Percentiles rank a stretch among this genome's conserved stretches.
Evolutionary conservation across 2,113 vertebrate genomes (phyloP).

Genomic region (Heteronetta atricapilla): DNA sequence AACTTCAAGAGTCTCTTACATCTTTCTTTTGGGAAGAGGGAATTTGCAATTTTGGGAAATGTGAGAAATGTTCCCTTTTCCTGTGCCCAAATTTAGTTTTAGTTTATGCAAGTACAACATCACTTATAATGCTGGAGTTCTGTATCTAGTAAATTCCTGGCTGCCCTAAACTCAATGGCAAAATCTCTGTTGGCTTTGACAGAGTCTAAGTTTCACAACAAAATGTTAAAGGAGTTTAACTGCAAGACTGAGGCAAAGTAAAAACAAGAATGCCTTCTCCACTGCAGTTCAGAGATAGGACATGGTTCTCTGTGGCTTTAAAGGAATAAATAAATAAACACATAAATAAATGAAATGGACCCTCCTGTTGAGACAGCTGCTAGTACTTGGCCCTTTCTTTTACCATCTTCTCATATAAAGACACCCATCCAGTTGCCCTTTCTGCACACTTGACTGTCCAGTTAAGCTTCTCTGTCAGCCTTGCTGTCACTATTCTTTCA

Average conservation of each 20-base stretch:
- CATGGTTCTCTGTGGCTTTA: background rate
- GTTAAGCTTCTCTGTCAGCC: slow-evolving; percentile 32
- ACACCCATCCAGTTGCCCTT: background rate
- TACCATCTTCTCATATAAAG: background rate
- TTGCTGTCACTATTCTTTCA: slow-evolving; percentile 14
- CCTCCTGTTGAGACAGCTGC: background rate
- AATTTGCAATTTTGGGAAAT: background rate
- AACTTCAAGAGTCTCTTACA: background rate
- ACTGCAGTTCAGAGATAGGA: background rate
- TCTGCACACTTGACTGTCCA: slow-evolving; percentile 5
- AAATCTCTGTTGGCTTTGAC: background rate
- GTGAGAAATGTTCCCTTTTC: background rate
- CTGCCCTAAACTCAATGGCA: background rate
- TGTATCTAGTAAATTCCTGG: background rate
- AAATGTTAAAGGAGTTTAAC: background rate
- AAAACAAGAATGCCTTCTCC: background rate
- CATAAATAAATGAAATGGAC: background rate
- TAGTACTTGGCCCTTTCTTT: background rate
- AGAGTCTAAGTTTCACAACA: slow-evolving; percentile 40
- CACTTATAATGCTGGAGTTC: background rate
- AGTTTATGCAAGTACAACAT: background rate
- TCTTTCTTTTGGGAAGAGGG: background rate
- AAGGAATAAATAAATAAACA: background rate
- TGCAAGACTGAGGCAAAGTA: slow-evolving; percentile 31
- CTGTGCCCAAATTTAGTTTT: background rate